Conservation (phyloP, 2,888 invertebrate species). For the Argynnis bischoffii region DNA sequence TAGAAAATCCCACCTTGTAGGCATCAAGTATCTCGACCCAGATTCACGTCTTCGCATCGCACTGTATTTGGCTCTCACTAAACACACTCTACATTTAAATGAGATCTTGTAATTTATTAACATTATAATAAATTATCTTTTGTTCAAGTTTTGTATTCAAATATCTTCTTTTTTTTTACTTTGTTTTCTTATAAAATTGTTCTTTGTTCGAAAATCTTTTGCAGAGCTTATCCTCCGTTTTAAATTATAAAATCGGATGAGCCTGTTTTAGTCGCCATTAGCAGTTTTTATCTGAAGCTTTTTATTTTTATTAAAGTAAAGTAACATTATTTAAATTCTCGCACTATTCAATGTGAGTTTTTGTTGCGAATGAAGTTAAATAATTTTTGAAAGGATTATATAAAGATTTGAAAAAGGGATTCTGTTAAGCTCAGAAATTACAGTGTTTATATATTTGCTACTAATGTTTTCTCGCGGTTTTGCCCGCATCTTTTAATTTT, state of each 20-base stretch:
- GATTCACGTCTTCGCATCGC: no score
- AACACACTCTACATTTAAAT: no score
- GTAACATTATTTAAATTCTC: not conserved
- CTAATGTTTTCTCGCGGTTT: no score
- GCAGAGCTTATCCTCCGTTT: conserved; percentile 6
- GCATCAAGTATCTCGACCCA: no score
- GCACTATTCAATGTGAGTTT: conserved; percentile 1
- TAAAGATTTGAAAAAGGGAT: no score
- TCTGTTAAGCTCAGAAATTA: no score
- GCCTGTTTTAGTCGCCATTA: conserved; percentile 14
- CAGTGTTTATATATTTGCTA: no score
- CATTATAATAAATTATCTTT: not conserved
- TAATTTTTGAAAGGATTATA: no score
- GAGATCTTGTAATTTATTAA: no score
- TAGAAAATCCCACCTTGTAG: no score
- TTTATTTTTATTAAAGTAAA: conserved; percentile 4
- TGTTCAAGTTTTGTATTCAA: not conserved
- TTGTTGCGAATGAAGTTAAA: not conserved
- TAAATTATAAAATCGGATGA: conserved; percentile 16
- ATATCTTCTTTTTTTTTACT: not conserved
- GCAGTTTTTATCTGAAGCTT: conserved; percentile 1
- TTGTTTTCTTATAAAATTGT: not conserved
- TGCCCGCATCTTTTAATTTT: no score
- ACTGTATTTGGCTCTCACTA: no score
- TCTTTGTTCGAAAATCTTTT: conserved; percentile 4